Evolutionary conservation across 1,140 invertebrate species (phyloP).

Genomic region (Drosophila repletoides): DNA sequence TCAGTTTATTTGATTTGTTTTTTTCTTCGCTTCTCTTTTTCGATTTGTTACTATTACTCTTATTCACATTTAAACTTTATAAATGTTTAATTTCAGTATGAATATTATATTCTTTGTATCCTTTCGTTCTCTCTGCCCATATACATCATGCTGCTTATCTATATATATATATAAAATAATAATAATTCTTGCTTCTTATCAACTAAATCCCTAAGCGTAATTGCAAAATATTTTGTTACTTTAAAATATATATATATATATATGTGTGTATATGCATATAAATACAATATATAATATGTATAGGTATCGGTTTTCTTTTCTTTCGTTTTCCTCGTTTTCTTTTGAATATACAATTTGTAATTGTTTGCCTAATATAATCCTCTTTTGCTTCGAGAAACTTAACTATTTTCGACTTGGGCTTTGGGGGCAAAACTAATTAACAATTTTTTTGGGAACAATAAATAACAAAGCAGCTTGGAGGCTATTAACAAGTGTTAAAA

Average conservation of each 20-base stretch:
- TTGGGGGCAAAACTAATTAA: constrained; percentile 35
- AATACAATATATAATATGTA: constrained; percentile 44
- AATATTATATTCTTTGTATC: constrained; percentile 56
- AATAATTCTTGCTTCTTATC: constrained; percentile 63
- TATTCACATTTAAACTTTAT: constrained; percentile 36
- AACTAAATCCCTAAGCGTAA: constrained; percentile 68
- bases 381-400: constrained; percentile 16
- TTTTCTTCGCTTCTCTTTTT: constrained; percentile 20
- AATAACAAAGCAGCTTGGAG: constrained; percentile 50
- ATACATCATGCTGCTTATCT: constrained; percentile 59
- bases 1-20: constrained; percentile 34
- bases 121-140: constrained; percentile 33
- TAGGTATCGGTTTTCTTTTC: constrained; percentile 1
- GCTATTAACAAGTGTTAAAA: not conserved
- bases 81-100: constrained; percentile 48
- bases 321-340: not conserved
- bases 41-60: too few species aligned
- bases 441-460: constrained; percentile 52
- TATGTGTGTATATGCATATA: constrained; percentile 18
- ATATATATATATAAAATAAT: constrained; percentile 74
- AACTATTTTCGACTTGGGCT: constrained; percentile 18
- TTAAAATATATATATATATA: constrained; percentile 38
- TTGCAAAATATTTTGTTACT: constrained; percentile 58
- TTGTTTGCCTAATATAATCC: too few species aligned
- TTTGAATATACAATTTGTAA: constrained; percentile 36